A percentile compares a stretch with the other conserved stretches of the same genome.
phyloP scores from a whole-genome alignment of 2,888 invertebrate species.

The Reticulitermes lucifugus region DNA sequence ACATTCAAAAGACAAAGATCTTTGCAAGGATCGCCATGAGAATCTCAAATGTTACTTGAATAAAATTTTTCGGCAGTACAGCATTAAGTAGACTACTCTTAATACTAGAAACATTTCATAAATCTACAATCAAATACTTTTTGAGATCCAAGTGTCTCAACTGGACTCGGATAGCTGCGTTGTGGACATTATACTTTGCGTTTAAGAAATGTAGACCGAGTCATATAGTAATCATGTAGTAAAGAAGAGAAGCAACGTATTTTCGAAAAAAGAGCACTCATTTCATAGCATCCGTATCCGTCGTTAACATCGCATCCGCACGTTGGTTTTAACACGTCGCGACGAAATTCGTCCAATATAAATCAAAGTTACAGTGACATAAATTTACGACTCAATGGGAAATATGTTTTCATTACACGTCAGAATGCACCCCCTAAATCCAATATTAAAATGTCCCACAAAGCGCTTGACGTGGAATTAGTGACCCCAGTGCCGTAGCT shows the following conservation, averaged over 20 bases:
- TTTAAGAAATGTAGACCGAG: background rate
- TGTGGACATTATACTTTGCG: too few species aligned
- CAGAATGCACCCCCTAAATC: background rate
- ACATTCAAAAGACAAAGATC: too few species aligned
- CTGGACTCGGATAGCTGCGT: too few species aligned
- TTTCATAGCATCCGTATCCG: background rate
- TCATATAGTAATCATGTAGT: background rate
- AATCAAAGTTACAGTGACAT: background rate
- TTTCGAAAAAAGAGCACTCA: background rate
- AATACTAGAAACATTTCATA: too few species aligned
- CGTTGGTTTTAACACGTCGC: background rate
- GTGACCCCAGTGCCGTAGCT: background rate
- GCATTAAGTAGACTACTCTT: too few species aligned
- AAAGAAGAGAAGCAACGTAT: background rate
- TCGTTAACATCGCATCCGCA: background rate
- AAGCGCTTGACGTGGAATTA: background rate
- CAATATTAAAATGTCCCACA: conserved; percentile 9
- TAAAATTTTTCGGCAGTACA: too few species aligned
- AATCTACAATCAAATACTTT: too few species aligned
- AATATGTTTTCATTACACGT: conserved; percentile 6
- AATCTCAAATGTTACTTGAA: too few species aligned
- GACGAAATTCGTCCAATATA: background rate
- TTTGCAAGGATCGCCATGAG: too few species aligned
- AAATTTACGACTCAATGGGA: conserved; percentile 26
- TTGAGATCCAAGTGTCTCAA: too few species aligned